A percentile compares a stretch with the other conserved stretches of the same genome.
phyloP scores from a whole-genome alignment of 2,797 vertebrate genomes.

The Myotis findleyi region DNA sequence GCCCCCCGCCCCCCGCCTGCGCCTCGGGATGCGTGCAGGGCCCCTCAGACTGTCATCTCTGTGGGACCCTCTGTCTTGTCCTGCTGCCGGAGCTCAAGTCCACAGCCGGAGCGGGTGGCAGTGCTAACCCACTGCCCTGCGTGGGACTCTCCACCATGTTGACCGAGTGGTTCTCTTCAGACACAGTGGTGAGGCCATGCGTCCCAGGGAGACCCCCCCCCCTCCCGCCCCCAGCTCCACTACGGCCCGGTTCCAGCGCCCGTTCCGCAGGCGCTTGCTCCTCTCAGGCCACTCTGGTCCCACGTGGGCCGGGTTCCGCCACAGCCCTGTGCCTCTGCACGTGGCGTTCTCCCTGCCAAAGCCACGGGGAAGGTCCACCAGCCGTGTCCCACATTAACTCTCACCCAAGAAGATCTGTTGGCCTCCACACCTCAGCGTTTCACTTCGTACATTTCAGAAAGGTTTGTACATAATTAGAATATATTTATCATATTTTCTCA shows the following conservation, averaged over 20 bases:
- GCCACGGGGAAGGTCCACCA: too few relatives aligned
- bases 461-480: not conserved
- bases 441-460: not conserved
- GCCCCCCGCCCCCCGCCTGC: not conserved
- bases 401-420: not conserved
- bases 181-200: not conserved
- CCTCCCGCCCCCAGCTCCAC: too few relatives aligned
- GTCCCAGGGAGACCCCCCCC: not conserved
- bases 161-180: not conserved
- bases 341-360: not conserved
- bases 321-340: not conserved
- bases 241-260: accelerated
- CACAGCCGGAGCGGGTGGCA: not conserved
- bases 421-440: not conserved
- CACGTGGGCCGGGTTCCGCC: too few relatives aligned
- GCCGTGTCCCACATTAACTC: not conserved
- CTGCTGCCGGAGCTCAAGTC: not conserved
- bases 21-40: accelerated
- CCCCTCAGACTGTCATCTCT: not conserved
- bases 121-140: not conserved
- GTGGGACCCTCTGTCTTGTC: not conserved
- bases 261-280: too few relatives aligned
- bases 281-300: too few relatives aligned
- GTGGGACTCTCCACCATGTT: not conserved
- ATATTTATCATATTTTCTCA: not conserved